A percentile compares a stretch with the other conserved stretches of the same genome.
phyloP scores from a whole-genome alignment of 2,113 vertebrate genomes.

The Lamprotornis superbus region DNA sequence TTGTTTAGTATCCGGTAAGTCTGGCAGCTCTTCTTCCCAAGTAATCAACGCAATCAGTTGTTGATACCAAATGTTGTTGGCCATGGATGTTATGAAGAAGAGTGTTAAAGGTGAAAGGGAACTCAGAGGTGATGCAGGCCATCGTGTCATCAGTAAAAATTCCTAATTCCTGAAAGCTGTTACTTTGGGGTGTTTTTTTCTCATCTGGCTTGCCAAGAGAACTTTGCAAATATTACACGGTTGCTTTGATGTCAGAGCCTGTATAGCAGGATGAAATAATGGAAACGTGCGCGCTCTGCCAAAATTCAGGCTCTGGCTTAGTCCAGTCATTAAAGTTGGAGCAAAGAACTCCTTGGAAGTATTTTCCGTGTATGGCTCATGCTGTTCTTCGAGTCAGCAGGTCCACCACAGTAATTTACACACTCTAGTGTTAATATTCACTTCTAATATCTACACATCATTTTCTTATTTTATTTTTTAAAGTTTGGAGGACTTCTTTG shows the following conservation, averaged over 20 bases:
- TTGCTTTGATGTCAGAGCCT: neutral
- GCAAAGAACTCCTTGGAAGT: neutral
- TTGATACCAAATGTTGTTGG: neutral
- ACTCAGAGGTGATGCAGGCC: fast-evolving
- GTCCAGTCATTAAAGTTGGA: neutral
- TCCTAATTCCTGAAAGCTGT: neutral
- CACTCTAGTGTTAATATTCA: neutral
- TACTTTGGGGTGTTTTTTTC: neutral
- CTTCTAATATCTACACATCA: neutral
- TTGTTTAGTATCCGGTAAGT: neutral
- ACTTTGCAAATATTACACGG: neutral
- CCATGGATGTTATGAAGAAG: neutral
- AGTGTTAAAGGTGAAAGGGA: neutral
- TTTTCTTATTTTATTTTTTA: neutral
- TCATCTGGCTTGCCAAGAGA: neutral
- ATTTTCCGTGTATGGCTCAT: neutral
- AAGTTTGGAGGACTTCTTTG: neutral
- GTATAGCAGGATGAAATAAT: neutral
- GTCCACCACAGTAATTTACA: neutral
- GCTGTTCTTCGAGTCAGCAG: neutral
- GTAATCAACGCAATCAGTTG: neutral
- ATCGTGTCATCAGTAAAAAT: neutral
- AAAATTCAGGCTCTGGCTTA: neutral
- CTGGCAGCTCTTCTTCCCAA: neutral
- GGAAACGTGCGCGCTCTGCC: neutral